Conservation (phyloP, 2,888 invertebrate genomes). For the Entomobrya proxima region DNA sequence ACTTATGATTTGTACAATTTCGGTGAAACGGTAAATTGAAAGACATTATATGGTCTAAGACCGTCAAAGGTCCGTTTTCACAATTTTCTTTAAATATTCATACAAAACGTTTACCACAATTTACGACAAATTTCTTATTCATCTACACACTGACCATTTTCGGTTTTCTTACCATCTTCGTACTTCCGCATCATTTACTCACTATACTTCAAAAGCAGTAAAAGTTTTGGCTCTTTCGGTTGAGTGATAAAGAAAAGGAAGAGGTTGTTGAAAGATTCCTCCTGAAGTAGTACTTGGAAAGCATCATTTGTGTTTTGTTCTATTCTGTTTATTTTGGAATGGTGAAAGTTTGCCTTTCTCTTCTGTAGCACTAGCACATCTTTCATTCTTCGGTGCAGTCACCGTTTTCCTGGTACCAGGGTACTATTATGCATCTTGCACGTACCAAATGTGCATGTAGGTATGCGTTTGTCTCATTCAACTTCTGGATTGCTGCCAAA, state of each 20-base stretch:
- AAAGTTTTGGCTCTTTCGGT: too few species aligned
- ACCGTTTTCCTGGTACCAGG: not conserved
- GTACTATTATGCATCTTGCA: not conserved
- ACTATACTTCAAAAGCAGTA: not conserved
- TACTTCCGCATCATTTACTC: slow-evolving; percentile 46
- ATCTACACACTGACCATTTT: not conserved
- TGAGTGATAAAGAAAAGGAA: not conserved
- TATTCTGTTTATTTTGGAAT: too few species aligned
- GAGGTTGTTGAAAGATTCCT: not conserved
- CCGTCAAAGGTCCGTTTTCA: too few species aligned
- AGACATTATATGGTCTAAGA: too few species aligned
- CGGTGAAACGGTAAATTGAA: too few species aligned
- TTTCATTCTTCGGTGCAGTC: not conserved
- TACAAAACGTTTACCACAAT: not conserved
- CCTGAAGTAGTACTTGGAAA: too few species aligned
- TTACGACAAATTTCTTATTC: slow-evolving; percentile 26
- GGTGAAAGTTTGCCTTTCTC: too few species aligned
- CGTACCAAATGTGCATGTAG: slow-evolving; percentile 24
- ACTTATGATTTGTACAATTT: too few species aligned
- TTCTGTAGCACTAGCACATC: not conserved
- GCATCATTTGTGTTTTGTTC: too few species aligned
- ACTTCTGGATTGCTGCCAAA: slow-evolving; percentile 4
- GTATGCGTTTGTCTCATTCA: not conserved
- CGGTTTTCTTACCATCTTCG: not conserved
- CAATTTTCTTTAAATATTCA: too few species aligned